Base-by-base conservation (phyloP, 1,140 invertebrate genomes). In the Listronotus bonariensis region DNA sequence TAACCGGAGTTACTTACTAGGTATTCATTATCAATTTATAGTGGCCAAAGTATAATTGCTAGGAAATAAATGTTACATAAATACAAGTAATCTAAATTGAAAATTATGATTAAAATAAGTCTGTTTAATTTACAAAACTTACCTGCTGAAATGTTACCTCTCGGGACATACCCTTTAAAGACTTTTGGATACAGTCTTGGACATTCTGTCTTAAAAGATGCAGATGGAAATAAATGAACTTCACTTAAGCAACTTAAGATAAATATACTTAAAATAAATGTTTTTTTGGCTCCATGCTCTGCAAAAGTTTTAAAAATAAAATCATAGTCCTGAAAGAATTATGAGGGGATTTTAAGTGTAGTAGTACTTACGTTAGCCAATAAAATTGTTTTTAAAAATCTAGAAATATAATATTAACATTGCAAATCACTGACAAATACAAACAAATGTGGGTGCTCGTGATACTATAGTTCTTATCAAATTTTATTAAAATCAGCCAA, bases 141-240 rank as follows among this genome's bases (percentile, higher is more conserved):
- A 76, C 76, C 76, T 64, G 76, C 69, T 41, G 60, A 67, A 18
- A 73, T 46, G 63, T 77, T 77, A 18, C 73, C 76, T 55, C 67
- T 61, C 9, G 76, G 76, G 11, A 76, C 53, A 56, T 66, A 77
- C 7, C 76, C 74, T 51, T 66, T 71, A 52, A 76, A 77, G 4
- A 68, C 60, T 53, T 68, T 68, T 15, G 55, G 67, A 61, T 73
- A 75, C 15, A 77, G 54, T 51, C 67, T 59, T 15, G 75, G 74
- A 60, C 75, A 77, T 52, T 67, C 56, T 1, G 55, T 11, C 48
- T 54, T 66, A 31, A 66, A 31, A 6, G 48, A 60, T 14, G 12
- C 59, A 9, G 62, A 48, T 26, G 53, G 52, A 56, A 34, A 63
- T 45, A 20, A 45, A 45, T 45, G 14, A 57, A 36, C 26, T 10